These are phyloP conservation scores for Agelastica alni DNA, from an alignment of 2,888 invertebrate genomes.

Conservation along the genomic window DNA sequence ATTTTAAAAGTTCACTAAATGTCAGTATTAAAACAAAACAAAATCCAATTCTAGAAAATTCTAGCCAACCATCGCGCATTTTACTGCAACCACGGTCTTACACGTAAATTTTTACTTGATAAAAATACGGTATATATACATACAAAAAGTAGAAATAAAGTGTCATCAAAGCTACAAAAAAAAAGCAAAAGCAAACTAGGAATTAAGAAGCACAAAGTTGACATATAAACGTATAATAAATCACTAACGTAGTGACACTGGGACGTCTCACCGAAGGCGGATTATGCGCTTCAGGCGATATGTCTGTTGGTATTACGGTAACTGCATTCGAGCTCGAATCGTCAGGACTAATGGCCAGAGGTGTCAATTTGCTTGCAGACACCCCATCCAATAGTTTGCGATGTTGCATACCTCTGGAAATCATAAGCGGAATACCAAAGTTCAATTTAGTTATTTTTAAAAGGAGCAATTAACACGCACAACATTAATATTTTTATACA, in stretches of 20 bases:
- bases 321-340: slow-evolving; percentile 48
- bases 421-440: slow-evolving; percentile 33
- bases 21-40: too few relatives aligned
- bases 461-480: not conserved
- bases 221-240: slow-evolving; percentile 9
- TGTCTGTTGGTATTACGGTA: slow-evolving; percentile 32
- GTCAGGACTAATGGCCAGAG: slow-evolving; percentile 62
- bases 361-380: slow-evolving; percentile 60
- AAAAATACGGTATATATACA: too few relatives aligned
- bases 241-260: slow-evolving; percentile 64
- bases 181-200: not conserved
- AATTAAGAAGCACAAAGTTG: not conserved
- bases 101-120: too few relatives aligned
- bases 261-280: slow-evolving; percentile 56
- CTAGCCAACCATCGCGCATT: too few relatives aligned
- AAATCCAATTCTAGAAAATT: too few relatives aligned
- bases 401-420: slow-evolving; percentile 61
- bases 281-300: slow-evolving; percentile 38
- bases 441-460: not conserved
- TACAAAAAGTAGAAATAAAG: too few relatives aligned
- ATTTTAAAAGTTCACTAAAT: too few relatives aligned
- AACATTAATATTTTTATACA: not conserved
- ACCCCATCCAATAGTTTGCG: slow-evolving; percentile 56
- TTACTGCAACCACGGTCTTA: too few relatives aligned
- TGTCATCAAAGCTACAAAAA: not conserved